phyloP scores from a whole-genome alignment of 2,888 invertebrate genomes.

The Autographa gamma region DNA sequence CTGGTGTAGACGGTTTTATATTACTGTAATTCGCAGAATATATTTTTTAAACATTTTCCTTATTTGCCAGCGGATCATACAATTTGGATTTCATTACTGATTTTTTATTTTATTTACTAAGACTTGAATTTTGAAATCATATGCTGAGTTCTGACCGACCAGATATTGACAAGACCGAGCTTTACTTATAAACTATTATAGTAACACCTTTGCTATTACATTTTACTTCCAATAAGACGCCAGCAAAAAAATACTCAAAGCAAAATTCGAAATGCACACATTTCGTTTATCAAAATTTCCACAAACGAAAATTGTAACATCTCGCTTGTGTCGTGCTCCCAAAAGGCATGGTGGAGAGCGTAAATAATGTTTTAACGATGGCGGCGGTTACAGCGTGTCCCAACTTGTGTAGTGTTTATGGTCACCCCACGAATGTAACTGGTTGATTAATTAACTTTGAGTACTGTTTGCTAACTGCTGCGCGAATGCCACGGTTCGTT shows the following conservation, averaged over 20 bases:
- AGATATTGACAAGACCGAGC: neutral
- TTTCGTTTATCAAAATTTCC: neutral
- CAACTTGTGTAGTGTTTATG: slow-evolving; percentile 52
- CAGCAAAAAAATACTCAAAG: neutral
- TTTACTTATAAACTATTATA: neutral
- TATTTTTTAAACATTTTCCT: neutral
- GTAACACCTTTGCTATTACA: neutral
- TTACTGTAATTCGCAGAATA: neutral
- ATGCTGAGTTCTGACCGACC: neutral
- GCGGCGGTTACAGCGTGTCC: slow-evolving; percentile 48
- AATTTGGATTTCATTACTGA: neutral
- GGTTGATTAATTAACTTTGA: slow-evolving; percentile 53
- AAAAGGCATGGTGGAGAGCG: slow-evolving; percentile 22
- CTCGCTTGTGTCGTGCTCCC: slow-evolving; percentile 22
- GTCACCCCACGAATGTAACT: slow-evolving; percentile 43
- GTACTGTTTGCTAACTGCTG: slow-evolving; percentile 35
- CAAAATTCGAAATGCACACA: neutral
- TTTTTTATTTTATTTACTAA: neutral
- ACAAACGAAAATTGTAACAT: slow-evolving; percentile 26
- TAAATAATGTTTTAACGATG: slow-evolving; percentile 55
- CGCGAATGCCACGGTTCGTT: slow-evolving; percentile 35
- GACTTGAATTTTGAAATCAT: neutral
- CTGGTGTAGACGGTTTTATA: neutral
- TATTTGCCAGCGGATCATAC: neutral
- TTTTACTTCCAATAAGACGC: neutral